Base-by-base conservation (phyloP, 1,140 invertebrate genomes). In the Drosophila auraria region DNA sequence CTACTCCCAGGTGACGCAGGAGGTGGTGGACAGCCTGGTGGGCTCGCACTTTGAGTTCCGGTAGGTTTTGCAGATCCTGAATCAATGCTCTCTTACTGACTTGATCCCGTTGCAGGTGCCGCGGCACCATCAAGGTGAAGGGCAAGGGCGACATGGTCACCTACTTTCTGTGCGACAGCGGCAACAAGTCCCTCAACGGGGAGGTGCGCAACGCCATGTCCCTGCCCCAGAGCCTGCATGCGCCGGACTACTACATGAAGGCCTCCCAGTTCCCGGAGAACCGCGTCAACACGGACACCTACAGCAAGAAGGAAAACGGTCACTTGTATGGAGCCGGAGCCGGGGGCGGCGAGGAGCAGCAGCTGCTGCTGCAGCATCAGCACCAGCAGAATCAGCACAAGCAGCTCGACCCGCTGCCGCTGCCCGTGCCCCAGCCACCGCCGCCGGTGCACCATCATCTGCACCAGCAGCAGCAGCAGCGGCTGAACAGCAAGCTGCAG, bases 131-230 rank as follows among this genome's bases (percentile, higher is more conserved):
- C 2, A 97, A 97, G 93, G 97, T 98, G 0, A 98, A 98, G 93
- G 97, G 97, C 3, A 98, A 98, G 93, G 97, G 97, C 7, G 97
- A 98, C 77, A 98, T 98, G 97, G 97, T 97, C 1, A 98, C 98
- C 0, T 98, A 98, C 93, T 98, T 98, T 89, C 94, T 98, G 0
- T 96, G 95, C 9, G 96, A 97, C 77, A 93, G 81, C 40, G 71
- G 64, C 40, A 92, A 78, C 60, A 92, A 92, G 61, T 87, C 81
- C 0, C 54, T 93, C 0, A 93, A 93, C 68, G 90, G 91, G 0
- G 92, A 93, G 49, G 89, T 92, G 23, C 80, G 91, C 5, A 93
- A 93, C 38, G 91, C 92, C 17, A 93, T 93, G 92, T 58, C 76
- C 27, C 50, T 78, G 25, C 56, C 69, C 0, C 83, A 87, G 62